Base-by-base conservation (phyloP, 2,797 vertebrate genomes). In the Leuciscus waleckii region DNA sequence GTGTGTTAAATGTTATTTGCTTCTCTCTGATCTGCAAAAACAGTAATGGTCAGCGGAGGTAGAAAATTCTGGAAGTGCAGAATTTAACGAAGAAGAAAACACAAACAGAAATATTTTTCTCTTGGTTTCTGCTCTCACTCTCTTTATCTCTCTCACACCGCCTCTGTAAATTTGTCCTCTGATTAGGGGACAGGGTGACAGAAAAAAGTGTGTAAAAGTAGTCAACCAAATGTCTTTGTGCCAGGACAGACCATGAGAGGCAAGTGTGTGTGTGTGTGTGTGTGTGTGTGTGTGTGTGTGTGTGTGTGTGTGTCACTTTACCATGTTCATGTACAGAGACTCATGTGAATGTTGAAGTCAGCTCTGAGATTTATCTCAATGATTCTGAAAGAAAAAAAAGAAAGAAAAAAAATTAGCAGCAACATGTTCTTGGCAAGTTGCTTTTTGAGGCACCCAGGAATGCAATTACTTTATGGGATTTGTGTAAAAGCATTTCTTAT, bases 401-500 rank as follows among this genome's bases (percentile, higher is more conserved):
- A 29, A 29, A 29, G 29, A 14, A 9, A 9, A 21, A 23, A 4
- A 74, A 37, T 39, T 71, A 7, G 29, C n/a, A 32, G 17, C n/a
- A 69, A 32, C 16, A 65, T 77, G 35, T 77, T 82, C 73, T 78
- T 76, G 71, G 58, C 58, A 77, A 68, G 32, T 41, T 32, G 39
- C 29, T 35, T 63, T 32, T 11, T 65, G 56, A 65, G 39, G 56
- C 5, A 63, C 41, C 13, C 26, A 43, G 67, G 51, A 70, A 84
- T 78, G 46, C 74, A 78, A 56, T 77, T 69, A 58, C 74, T 68
- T 56, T 35, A 41, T 17, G 49, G 37, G 54, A 75, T 83, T 68
- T 83, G 75, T n/a, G 8, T 69, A 46, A 79, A 58, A 35, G 75
- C 63, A 58, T 78, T 79, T 78, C 21, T 78, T 51, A 84, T 79